These are phyloP conservation scores for Alloscopus bannaensis DNA, from an alignment of 2,888 invertebrate genomes.

Conservation along the genomic window DNA sequence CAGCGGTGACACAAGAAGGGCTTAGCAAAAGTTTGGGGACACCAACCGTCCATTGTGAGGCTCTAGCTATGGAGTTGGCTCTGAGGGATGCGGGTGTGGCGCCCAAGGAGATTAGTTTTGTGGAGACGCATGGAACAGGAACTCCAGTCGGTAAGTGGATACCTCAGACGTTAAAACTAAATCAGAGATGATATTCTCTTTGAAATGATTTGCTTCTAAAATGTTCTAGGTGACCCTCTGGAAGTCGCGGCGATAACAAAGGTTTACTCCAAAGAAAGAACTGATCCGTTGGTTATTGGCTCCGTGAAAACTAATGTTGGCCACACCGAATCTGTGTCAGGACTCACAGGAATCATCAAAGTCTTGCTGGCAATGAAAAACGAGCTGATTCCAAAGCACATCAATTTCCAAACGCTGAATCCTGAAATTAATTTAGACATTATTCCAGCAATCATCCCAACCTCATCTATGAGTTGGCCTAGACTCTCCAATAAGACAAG, in stretches of 20 bases:
- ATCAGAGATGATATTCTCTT: neutral
- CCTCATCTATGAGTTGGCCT: slow-evolving; percentile 28
- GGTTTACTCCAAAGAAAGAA: slow-evolving; percentile 22
- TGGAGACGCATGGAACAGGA: slow-evolving; percentile 76
- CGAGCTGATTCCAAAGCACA: slow-evolving; percentile 52
- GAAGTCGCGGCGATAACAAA: slow-evolving; percentile 37
- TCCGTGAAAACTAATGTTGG: slow-evolving; percentile 63
- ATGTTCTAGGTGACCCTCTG: slow-evolving; percentile 78
- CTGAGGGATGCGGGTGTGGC: slow-evolving; percentile 41
- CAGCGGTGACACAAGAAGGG: slow-evolving; percentile 74
- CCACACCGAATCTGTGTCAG: slow-evolving; percentile 55
- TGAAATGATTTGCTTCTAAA: slow-evolving; percentile 98
- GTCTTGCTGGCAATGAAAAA: slow-evolving; percentile 52
- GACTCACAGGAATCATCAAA: slow-evolving; percentile 62
- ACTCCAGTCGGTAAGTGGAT: slow-evolving; percentile 78
- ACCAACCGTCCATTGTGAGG: slow-evolving; percentile 40
- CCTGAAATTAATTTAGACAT: slow-evolving; percentile 46
- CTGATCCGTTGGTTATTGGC: slow-evolving; percentile 29
- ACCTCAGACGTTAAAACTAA: neutral
- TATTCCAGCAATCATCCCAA: slow-evolving; percentile 53
- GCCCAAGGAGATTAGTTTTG: slow-evolving; percentile 33
- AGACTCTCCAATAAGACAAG: neutral
- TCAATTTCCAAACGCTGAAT: slow-evolving; percentile 51
- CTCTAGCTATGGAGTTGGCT: slow-evolving; percentile 41
- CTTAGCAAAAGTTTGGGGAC: slow-evolving; percentile 74